Percentiles rank a stretch among this genome's conserved stretches.
phyloP scores from a whole-genome alignment of 1,140 invertebrate genomes.

The Saccostrea glomerata region DNA sequence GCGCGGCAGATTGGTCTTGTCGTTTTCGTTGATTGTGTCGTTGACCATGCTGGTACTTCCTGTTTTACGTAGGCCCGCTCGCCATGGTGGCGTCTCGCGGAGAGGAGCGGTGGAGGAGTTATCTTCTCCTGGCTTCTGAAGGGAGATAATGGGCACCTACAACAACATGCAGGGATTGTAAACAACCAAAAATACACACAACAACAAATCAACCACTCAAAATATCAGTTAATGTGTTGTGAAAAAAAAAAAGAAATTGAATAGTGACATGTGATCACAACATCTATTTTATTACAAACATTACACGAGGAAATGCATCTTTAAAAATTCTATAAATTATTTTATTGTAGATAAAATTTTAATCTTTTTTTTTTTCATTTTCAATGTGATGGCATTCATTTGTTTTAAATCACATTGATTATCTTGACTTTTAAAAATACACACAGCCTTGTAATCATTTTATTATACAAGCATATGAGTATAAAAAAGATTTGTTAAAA shows the following conservation, averaged over 20 bases:
- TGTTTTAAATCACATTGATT: not conserved
- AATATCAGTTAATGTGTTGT: not conserved
- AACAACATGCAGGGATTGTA: constrained; percentile 20
- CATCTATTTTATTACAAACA: too few species aligned
- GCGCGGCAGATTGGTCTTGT: constrained; percentile 68
- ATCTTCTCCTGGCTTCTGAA: constrained; percentile 40
- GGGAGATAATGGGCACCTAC: constrained; percentile 40
- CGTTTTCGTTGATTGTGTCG: constrained; percentile 85
- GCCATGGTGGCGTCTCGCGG: constrained; percentile 68
- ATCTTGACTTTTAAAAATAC: not conserved
- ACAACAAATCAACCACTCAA: not conserved
- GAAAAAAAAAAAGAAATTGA: not conserved
- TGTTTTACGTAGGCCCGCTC: constrained; percentile 80
- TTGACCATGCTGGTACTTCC: constrained; percentile 84
- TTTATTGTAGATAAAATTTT: too few species aligned
- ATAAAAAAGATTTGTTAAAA: not conserved
- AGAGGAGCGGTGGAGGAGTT: constrained; percentile 44
- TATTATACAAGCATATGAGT: not conserved
- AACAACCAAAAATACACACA: not conserved
- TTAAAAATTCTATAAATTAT: too few species aligned
- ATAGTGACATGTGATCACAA: not conserved
- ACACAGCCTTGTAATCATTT: too few species aligned
- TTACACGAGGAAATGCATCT: not conserved
- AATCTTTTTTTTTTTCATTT: too few species aligned
- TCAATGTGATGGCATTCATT: not conserved